Conservation (phyloP, 2,797 vertebrate genomes). For the Somateria mollissima region DNA sequence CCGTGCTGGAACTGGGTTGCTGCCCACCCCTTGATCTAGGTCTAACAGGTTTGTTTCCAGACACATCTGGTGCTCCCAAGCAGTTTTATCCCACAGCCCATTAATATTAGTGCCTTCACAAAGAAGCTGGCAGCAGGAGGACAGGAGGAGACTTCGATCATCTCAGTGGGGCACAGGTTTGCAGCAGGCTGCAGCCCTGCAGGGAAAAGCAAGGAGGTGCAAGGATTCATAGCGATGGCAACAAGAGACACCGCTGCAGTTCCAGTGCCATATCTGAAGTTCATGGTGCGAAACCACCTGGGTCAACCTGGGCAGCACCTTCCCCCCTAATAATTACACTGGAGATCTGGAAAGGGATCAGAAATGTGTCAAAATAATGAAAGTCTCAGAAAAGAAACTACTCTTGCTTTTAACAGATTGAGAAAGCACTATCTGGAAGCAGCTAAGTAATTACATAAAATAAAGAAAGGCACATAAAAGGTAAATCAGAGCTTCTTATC, state of each 20-base stretch:
- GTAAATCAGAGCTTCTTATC: neutral
- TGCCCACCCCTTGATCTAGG: neutral
- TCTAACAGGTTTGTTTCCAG: neutral
- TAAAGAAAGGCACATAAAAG: neutral
- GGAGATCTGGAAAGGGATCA: neutral
- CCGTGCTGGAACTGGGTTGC: accelerated
- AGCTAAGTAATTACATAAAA: neutral
- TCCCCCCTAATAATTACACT: neutral
- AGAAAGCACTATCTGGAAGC: neutral
- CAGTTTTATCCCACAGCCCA: neutral
- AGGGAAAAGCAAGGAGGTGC: neutral
- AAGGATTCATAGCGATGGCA: accelerated
- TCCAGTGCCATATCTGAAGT: accelerated
- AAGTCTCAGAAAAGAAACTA: neutral
- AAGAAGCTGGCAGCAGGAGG: neutral
- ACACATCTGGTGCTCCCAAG: neutral
- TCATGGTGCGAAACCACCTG: neutral
- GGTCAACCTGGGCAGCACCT: neutral
- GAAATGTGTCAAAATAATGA: accelerated
- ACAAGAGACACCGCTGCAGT: neutral
- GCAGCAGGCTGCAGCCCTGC: too few species aligned
- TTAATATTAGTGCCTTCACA: neutral
- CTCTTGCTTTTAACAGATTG: neutral
- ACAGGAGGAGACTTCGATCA: too few species aligned
- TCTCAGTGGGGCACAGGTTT: too few species aligned